Evolutionary conservation across 1,140 invertebrate species (phyloP), one percentile per base, ranked within the genome.

Genomic region (Solenopsis fugax): DNA sequence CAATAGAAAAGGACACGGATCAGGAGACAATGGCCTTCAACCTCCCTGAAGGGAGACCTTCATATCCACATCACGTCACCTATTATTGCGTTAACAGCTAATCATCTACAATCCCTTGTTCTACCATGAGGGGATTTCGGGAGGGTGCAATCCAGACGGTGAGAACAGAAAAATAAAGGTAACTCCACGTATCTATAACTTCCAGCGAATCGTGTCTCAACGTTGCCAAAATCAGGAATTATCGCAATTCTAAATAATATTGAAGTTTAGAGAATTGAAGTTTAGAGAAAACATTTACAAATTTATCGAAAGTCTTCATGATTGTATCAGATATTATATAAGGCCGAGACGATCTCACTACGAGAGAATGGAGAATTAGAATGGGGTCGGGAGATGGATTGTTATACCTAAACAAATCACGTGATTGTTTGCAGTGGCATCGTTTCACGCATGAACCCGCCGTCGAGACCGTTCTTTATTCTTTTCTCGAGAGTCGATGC

Each of bases 351-450:
- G 45, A 77, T 85, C 34, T 65, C 21, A 34, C 60, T 29, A 37
- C 21, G 29, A 37, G 41, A 37, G 64, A 13, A 18, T 29, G 71
- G 72, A 45, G 41, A 41, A 82, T 82, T 82, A 82, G 67, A 45
- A 60, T 37, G 24, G 41, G n/a, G n/a, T 0, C 18, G 18, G 24
- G 24, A 48, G 41, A 89, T 86, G 90, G 93, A 94, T 95, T 94
- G 93, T 95, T 95, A 95, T 94, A 93, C 92, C 93, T 95, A 95
- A 95, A 95, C 93, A 95, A 95, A 95, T 95, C 93, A 90, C 87
- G 87, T 81, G 93, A 94, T 95, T 95, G 93, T 95, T 95, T 95
- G 95, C 94, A 94, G 93, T 94, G 94, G 94, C 94, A 95, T 95
- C 95, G 94, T 95, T 95, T 95, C 94, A 95, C 95, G 95, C 95